Base-by-base conservation (phyloP, 2,888 invertebrate species). In the Stenotaenia linearis region DNA sequence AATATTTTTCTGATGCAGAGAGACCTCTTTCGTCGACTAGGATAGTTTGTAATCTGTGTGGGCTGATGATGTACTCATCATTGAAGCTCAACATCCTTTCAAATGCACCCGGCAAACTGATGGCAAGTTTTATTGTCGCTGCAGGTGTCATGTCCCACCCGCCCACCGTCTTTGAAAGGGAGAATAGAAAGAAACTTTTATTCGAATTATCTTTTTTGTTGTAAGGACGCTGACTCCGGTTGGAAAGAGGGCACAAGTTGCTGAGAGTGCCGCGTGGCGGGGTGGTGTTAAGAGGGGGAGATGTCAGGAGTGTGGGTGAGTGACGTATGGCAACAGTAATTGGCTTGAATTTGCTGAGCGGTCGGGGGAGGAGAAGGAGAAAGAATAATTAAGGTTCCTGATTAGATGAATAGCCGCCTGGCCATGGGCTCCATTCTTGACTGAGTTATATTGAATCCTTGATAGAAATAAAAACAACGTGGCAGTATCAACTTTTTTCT, bases 101-200 rank as follows among this genome's bases (percentile, higher is more conserved):
- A 40, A 40, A 40, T 40, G 40, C n/a, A 15, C 40, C 56, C 21
- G 23, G 56, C 56, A 56, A 56, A 10, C 18, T 56, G 56, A 56
- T 56, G 23, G 56, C 18, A 56, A 40, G 40, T 40, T 40, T 40
- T 75, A 32, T 35, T 76, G 76, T 75, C 76, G 35, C 76, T 30
- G 18, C 76, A 76, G 76, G 76, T 76, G 76, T 40, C 32, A 21
- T 32, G 35, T 76, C 40, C 35, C 23, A n/a, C 18, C 75, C 75
- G 23, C 76, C 76, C 76, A 40, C 35, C 35, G 25, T 15, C 21
- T 35, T n/a, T 40, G 21, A 37, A 21, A 76, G 76, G 76, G 76
- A 40, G 76, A 56, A 23, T 23, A 18, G 23, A 23, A 18, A 56
- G 23, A 56, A 56, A 6, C 23, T 56, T 56, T 23, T 56, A 23